A percentile compares a stretch with the other conserved stretches of the same genome.
phyloP scores from a whole-genome alignment of 1,140 invertebrate genomes.

The Hyles vespertilio region DNA sequence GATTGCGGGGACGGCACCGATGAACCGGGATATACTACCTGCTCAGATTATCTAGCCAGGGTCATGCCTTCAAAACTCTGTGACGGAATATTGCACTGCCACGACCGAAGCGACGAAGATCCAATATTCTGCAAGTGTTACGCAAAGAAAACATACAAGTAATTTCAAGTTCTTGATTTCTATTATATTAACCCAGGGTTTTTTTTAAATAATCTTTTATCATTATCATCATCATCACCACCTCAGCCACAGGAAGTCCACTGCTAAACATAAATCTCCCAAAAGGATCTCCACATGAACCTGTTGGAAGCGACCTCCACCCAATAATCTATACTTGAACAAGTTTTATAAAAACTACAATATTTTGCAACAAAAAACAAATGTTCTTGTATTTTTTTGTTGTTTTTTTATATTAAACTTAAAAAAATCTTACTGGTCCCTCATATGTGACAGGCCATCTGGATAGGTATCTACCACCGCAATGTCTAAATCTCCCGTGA shows the following conservation, averaged over 20 bases:
- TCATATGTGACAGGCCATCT: too few relatives aligned
- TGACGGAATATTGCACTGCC: constrained; percentile 86
- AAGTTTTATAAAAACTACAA: background rate
- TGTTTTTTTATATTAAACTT: background rate
- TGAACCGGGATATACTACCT: constrained; percentile 81
- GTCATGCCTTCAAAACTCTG: constrained; percentile 82
- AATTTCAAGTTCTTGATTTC: constrained; percentile 8
- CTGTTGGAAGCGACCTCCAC: background rate
- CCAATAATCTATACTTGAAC: background rate
- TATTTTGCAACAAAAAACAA: background rate
- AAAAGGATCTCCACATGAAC: too few relatives aligned
- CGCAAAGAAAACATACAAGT: constrained; percentile 50
- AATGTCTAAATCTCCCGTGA: too few relatives aligned
- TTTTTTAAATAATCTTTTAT: background rate
- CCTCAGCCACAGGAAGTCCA: too few relatives aligned
- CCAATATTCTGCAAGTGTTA: constrained; percentile 79
- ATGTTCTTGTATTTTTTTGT: background rate
- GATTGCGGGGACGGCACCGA: constrained; percentile 85
- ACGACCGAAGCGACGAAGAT: constrained; percentile 87
- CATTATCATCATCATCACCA: background rate
- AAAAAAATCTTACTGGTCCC: too few relatives aligned
- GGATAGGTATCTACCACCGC: too few relatives aligned
- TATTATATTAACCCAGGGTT: background rate
- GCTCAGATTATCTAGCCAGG: constrained; percentile 80
- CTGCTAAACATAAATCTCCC: too few relatives aligned